phyloP scores from a whole-genome alignment of 2,113 vertebrate species.

The Australoheros scitulus region DNA sequence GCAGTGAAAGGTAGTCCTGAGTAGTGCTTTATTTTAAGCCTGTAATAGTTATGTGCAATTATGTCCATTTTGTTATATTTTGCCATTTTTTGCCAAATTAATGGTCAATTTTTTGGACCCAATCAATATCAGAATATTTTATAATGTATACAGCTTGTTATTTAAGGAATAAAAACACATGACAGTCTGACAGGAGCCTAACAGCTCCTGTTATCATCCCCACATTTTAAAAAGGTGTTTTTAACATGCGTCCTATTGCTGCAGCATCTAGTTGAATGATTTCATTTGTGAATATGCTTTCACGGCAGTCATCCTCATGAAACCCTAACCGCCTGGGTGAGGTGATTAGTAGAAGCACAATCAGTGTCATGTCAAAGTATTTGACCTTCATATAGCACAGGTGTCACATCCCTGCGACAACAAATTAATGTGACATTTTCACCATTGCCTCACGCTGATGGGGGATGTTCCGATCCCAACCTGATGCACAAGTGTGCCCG shows the following conservation, averaged over 20 bases:
- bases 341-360: slow-evolving; percentile 14
- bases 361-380: slow-evolving; percentile 31
- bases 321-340: neutral
- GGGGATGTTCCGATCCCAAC: slow-evolving; percentile 3
- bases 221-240: slow-evolving; percentile 8
- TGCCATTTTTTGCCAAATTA: neutral
- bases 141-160: neutral
- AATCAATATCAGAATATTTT: neutral
- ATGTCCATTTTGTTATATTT: neutral
- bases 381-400: slow-evolving; percentile 35
- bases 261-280: slow-evolving; percentile 3
- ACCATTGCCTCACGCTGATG: neutral
- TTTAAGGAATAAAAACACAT: slow-evolving; percentile 2
- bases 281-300: neutral
- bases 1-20: neutral
- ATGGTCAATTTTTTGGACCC: neutral
- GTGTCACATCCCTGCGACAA: slow-evolving; percentile 28
- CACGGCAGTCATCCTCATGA: neutral
- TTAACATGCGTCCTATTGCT: neutral
- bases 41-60: neutral
- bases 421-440: slow-evolving; percentile 52
- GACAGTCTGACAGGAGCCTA: slow-evolving; percentile 7
- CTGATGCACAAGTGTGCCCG: neutral
- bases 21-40: neutral
- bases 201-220: slow-evolving; percentile 9